Evolutionary conservation across 2,888 invertebrate genomes (phyloP).

Genomic region (Andrena bicolor): DNA sequence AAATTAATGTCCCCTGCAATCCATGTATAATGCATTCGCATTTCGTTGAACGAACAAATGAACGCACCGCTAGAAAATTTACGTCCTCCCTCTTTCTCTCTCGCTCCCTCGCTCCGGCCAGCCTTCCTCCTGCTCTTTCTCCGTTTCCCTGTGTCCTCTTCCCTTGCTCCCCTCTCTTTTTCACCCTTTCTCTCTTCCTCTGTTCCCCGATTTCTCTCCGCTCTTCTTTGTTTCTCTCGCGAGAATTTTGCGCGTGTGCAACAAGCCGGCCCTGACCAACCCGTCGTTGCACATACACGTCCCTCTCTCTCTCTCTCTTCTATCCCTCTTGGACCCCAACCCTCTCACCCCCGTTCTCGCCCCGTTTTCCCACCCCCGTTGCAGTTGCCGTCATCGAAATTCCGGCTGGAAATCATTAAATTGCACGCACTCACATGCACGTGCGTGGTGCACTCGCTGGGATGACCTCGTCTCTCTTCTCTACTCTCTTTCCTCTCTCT

Average conservation of each 20-base stretch:
- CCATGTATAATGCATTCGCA: slow-evolving; percentile 85
- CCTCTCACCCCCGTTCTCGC: slow-evolving; percentile 34
- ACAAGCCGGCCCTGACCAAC: slow-evolving; percentile 69
- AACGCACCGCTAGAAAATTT: slow-evolving; percentile 84
- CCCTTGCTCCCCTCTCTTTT: slow-evolving; percentile 3
- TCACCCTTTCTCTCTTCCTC: not conserved
- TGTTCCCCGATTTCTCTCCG: slow-evolving; percentile 24
- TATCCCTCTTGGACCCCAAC: slow-evolving; percentile 5
- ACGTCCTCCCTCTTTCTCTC: slow-evolving; percentile 75
- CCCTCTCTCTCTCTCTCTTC: slow-evolving; percentile 25
- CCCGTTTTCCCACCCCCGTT: slow-evolving; percentile 36
- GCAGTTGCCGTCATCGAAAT: slow-evolving; percentile 83
- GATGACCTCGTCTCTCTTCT: slow-evolving; percentile 61
- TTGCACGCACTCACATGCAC: slow-evolving; percentile 80
- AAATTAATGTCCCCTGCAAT: slow-evolving; percentile 85
- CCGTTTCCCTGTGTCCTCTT: slow-evolving; percentile 19
- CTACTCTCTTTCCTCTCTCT: slow-evolving; percentile 28
- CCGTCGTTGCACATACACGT: slow-evolving; percentile 41
- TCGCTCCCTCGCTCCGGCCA: slow-evolving; percentile 12
- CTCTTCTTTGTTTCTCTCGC: slow-evolving; percentile 53
- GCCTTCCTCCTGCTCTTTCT: slow-evolving; percentile 11
- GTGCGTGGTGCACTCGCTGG: slow-evolving; percentile 63
- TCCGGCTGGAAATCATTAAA: slow-evolving; percentile 85
- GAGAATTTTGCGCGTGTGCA: slow-evolving; percentile 72
- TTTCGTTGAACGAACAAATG: slow-evolving; percentile 84